Base-by-base conservation (phyloP, 2,797 vertebrate species). In the Synaphobranchus kaupii region DNA sequence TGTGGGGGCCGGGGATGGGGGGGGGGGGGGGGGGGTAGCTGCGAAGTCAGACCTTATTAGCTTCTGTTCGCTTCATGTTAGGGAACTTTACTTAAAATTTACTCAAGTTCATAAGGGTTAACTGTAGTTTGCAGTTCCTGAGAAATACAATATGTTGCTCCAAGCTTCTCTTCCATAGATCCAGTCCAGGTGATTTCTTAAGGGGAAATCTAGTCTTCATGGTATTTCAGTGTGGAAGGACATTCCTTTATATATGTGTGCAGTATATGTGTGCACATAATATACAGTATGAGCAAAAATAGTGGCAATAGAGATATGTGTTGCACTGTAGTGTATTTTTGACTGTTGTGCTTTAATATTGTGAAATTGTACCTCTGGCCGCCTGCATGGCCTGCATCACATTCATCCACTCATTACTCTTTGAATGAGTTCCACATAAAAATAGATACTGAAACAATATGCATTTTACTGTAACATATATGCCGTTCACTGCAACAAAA, bases 21-120 rank as follows among this genome's bases (percentile, higher is more conserved):
- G 28, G 15, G 25, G 44, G 58, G 48, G 22, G 7, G 15, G 60
- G 48, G 22, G 68, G 47, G 47, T 0, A 73, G 54, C 87, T 85
- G 34, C 25, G 73, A 39, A 81, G 87, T 66, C 84, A 85, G 56
- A 80, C 87, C 84, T 80, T 73, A 88, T 88, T 88, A 85, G 87
- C 73, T 52, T 80, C 87, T 60, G 31, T 63, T 73, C 17, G 87
- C 83, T 76, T 68, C 54, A 50, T 85, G 71, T 87, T 84, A 39
- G 50, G 54, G 63, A 81, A 80, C 73, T 85, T 88, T 88, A 88
- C 73, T 88, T 80, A 88, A 88, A 88, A 87, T 31, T 87, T 76
- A 84, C 7, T 44, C 5, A n/a, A 80, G 83, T 83, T 54, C 83
- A 58, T 4, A 10, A 25, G 86, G 86, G 83, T 87, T 87, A 84